phyloP scores from a whole-genome alignment of 2,888 invertebrate species.

The Drosophila acutilabella region DNA sequence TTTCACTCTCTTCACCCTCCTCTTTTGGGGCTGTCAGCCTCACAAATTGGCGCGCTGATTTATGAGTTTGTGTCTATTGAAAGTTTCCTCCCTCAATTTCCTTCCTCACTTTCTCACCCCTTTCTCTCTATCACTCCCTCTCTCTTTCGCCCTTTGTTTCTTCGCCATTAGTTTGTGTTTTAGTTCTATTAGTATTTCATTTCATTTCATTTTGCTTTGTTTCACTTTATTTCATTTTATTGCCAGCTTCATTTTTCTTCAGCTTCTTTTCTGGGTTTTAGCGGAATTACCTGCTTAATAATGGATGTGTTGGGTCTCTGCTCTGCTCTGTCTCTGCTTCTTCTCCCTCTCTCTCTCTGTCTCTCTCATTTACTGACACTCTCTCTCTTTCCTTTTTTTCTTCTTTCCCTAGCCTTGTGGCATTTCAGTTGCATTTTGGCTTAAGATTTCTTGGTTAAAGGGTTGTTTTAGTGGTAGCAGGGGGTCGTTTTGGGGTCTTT shows the following conservation, averaged over 20 bases:
- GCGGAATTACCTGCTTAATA: constrained; percentile 77
- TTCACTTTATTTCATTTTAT: constrained; percentile 59
- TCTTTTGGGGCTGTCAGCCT: constrained; percentile 63
- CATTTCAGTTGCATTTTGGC: constrained; percentile 45
- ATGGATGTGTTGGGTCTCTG: constrained; percentile 52
- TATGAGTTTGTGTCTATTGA: constrained; percentile 76
- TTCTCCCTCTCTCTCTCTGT: not conserved
- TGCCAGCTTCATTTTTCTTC: constrained; percentile 67
- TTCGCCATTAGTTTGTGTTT: constrained; percentile 63
- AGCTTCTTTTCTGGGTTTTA: constrained; percentile 64
- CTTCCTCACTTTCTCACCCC: not conserved
- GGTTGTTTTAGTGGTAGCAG: not conserved
- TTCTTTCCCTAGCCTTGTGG: not conserved
- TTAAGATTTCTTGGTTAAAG: not conserved
- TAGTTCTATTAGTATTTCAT: constrained; percentile 78
- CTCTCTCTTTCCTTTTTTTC: not conserved
- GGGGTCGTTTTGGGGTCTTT: constrained; percentile 5
- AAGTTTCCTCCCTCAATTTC: constrained; percentile 34
- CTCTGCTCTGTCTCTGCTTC: not conserved
- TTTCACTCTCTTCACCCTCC: constrained; percentile 8
- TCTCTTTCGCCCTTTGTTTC: not conserved
- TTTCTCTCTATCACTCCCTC: not conserved
- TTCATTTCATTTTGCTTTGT: constrained; percentile 76
- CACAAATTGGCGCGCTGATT: constrained; percentile 79
- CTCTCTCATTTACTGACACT: no score